Evolutionary conservation across 2,888 invertebrate species (phyloP), one percentile per base, ranked within the genome.

Genomic region (Melanophora roralis): DNA sequence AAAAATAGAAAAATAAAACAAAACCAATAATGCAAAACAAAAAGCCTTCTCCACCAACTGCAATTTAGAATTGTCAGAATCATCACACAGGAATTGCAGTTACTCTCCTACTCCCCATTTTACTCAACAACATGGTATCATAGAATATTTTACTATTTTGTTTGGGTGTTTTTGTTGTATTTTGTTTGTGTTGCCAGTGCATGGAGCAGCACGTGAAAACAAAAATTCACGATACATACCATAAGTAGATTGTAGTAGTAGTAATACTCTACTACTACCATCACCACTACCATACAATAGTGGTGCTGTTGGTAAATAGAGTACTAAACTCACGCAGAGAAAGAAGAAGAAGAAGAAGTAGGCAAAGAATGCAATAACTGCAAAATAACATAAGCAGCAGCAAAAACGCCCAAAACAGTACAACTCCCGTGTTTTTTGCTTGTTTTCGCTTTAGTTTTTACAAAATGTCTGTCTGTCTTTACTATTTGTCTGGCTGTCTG

Each of bases 271-370:
- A 51, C 21, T 40, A 60, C 64, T 53, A 59, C 53, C n/a, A 76
- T 36, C 4, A 19, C 55, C 23, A 72, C 40, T 51, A 51, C 21
- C 49, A 57, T 55, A 23, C 74, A 73, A 74, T 62, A n/a, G n/a
- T n/a, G 78, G 57, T 57, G 74, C 69, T 78, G 59, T 69, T 73
- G 74, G 73, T 69, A 78, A 78, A 73, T 78, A 40, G 78, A 74
- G 68, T 74, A 78, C 73, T 69, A 78, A 68, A 57, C 78, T 78
- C 78, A 78, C 64, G 78, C 74, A 78, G 69, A 69, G 68, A 19
- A 55, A 57, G 59, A 55, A 36, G 51, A 64, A 47, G 3, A 9
- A 45, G 34, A 55, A 49, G 6, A 45, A 27, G 27, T 45, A 40
- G n/a, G n/a, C n/a, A n/a, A n/a, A n/a, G n/a, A n/a, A n/a, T n/a